Conservation (phyloP, 1,140 invertebrate genomes). For the Cotesia glomerata region DNA sequence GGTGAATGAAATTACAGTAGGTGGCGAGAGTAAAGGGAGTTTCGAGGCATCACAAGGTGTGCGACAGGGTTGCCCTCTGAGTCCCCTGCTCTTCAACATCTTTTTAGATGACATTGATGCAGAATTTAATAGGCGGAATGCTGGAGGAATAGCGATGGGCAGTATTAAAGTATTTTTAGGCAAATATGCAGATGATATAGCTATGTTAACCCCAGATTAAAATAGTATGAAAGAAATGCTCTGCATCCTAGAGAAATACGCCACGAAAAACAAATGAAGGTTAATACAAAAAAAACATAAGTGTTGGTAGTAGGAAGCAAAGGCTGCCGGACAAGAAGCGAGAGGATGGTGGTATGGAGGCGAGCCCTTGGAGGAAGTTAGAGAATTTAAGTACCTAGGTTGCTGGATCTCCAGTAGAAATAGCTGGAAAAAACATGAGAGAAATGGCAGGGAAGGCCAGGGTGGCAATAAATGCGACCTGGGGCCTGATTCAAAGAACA, state of each 20-base stretch:
- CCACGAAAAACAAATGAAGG: not conserved
- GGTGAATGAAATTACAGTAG: not conserved
- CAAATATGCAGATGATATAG: not conserved
- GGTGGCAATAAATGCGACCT: too few species aligned
- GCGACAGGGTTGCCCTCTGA: not conserved
- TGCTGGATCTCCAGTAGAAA: not conserved
- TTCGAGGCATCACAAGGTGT: not conserved
- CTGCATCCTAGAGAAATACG: not conserved
- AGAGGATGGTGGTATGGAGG: too few species aligned
- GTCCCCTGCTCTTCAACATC: not conserved
- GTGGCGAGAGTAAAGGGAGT: not conserved
- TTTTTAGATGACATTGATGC: not conserved
- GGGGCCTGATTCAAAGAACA: not conserved
- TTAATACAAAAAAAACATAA: not conserved
- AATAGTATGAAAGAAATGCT: not conserved
- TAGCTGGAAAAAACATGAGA: not conserved
- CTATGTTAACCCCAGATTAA: not conserved
- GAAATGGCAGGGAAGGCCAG: too few species aligned
- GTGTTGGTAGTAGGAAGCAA: not conserved
- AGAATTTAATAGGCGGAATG: not conserved
- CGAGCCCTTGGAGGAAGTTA: too few species aligned
- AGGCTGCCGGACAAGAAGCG: too few species aligned
- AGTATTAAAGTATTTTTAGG: not conserved
- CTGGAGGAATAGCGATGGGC: not conserved
- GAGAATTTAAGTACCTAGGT: too few species aligned